Conservation (phyloP, 2,888 invertebrate species). For the Scaptomyza parva region DNA sequence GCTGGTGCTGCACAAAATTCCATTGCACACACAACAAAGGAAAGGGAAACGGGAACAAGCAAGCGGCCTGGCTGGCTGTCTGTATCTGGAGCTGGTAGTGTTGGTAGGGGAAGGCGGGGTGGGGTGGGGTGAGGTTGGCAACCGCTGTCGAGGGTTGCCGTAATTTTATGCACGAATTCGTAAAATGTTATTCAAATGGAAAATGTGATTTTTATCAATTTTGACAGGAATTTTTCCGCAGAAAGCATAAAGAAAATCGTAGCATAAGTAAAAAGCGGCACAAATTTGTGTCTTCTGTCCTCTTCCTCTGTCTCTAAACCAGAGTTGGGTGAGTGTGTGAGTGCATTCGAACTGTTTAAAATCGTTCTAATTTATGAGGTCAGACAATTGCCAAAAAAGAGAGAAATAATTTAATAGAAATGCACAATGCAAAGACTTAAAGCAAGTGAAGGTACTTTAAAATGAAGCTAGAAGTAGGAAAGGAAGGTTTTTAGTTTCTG, state of each 20-base stretch:
- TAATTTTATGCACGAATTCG: conserved; percentile 84
- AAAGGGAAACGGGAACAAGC: conserved; percentile 10
- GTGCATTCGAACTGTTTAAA: conserved; percentile 31
- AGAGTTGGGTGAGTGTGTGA: conserved; percentile 18
- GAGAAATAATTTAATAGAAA: conserved; percentile 12
- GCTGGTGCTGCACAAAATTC: conserved; percentile 53
- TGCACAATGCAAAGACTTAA: conserved; percentile 7
- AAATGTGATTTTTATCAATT: conserved; percentile 84
- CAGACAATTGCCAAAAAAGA: conserved; percentile 45
- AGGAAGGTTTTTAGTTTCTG: not conserved
- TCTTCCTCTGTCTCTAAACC: conserved; percentile 1
- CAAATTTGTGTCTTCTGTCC: conserved; percentile 50
- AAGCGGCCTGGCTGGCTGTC: not conserved
- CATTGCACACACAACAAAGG: conserved; percentile 53
- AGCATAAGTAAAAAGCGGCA: conserved; percentile 41
- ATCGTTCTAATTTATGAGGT: conserved; percentile 57
- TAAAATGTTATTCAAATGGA: conserved; percentile 84
- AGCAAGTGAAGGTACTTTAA: conserved; percentile 1
- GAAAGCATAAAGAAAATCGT: conserved; percentile 57
- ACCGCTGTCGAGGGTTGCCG: conserved; percentile 58
- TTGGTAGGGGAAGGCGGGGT: not conserved
- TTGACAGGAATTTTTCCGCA: conserved; percentile 81
- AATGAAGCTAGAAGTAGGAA: no score
- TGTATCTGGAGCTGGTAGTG: conserved; percentile 1
- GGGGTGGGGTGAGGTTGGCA: conserved; percentile 27